These are phyloP conservation scores for Ophion costatus DNA, from an alignment of 2,888 invertebrate species.

Conservation along the genomic window DNA sequence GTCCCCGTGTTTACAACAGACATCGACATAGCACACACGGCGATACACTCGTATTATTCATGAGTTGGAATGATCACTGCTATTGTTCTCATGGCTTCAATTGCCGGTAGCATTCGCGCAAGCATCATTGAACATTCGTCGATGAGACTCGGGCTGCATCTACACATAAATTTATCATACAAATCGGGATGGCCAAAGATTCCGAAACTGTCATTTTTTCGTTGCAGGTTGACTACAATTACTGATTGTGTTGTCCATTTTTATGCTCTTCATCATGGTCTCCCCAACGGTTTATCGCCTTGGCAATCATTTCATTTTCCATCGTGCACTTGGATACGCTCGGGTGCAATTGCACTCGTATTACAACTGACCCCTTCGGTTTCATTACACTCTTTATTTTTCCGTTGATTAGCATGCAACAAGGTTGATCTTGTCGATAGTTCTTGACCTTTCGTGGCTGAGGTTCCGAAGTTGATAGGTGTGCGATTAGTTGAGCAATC, in stretches of 20 bases:
- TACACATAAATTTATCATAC: too few species aligned
- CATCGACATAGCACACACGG: constrained; percentile 26
- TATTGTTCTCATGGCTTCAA: constrained; percentile 54
- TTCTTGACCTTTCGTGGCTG: neutral
- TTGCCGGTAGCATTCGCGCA: constrained; percentile 29
- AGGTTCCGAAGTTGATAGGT: neutral
- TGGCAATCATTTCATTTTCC: neutral
- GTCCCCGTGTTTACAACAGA: constrained; percentile 48
- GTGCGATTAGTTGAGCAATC: constrained; percentile 1
- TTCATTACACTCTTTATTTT: neutral
- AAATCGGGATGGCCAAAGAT: neutral
- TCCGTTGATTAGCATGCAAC: neutral
- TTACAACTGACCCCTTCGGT: neutral
- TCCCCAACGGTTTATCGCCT: neutral
- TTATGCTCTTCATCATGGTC: neutral
- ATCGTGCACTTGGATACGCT: neutral
- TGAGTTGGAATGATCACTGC: constrained; percentile 46
- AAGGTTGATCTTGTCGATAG: neutral
- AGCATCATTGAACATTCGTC: constrained; percentile 33
- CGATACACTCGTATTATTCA: constrained; percentile 42
- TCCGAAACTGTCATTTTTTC: neutral
- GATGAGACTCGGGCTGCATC: neutral
- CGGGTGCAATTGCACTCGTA: neutral
- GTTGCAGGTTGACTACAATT: neutral
- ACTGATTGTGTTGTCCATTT: neutral